Percentiles rank a stretch among this genome's conserved stretches.
Conservation (phyloP, 2,113 vertebrate species). For the Toxotes jaculatrix region DNA sequence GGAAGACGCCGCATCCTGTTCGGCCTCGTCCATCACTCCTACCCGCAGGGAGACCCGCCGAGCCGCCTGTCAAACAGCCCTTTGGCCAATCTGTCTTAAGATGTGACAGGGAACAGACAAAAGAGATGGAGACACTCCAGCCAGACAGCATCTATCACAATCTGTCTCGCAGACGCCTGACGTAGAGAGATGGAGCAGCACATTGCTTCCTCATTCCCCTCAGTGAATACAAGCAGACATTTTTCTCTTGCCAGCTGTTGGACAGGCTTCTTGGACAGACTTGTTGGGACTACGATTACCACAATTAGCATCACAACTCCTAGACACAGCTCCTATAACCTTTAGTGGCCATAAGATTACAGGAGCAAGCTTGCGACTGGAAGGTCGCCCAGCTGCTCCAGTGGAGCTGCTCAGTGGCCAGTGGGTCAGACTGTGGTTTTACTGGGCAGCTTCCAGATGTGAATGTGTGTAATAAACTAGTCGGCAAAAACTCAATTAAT, state of each 20-base stretch:
- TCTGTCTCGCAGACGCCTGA: slow-evolving; percentile 64
- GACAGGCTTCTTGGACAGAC: slow-evolving; percentile 10
- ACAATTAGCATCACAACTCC: background rate
- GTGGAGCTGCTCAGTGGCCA: too few species aligned
- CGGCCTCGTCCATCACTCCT: slow-evolving; percentile 80
- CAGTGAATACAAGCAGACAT: background rate
- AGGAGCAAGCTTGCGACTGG: too few species aligned
- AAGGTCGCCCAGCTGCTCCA: too few species aligned
- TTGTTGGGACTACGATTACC: slow-evolving; percentile 16
- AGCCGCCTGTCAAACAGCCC: slow-evolving; percentile 70
- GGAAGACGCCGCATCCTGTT: slow-evolving; percentile 82
- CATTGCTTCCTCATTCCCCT: slow-evolving; percentile 10
- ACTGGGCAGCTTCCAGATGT: too few species aligned
- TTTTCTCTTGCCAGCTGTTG: slow-evolving; percentile 26
- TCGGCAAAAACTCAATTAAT: too few species aligned
- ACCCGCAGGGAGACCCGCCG: slow-evolving; percentile 63
- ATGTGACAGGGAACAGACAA: slow-evolving; percentile 76
- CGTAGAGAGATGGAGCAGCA: slow-evolving; percentile 25
- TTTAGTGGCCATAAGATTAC: too few species aligned
- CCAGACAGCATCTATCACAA: slow-evolving; percentile 80
- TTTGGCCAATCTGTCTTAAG: slow-evolving; percentile 76
- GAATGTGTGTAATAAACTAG: too few species aligned
- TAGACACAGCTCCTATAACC: background rate
- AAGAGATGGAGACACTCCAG: slow-evolving; percentile 75
- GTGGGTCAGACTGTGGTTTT: too few species aligned